These are phyloP conservation scores for Spodoptera litura DNA, from an alignment of 1,140 invertebrate species.

Conservation along the genomic window DNA sequence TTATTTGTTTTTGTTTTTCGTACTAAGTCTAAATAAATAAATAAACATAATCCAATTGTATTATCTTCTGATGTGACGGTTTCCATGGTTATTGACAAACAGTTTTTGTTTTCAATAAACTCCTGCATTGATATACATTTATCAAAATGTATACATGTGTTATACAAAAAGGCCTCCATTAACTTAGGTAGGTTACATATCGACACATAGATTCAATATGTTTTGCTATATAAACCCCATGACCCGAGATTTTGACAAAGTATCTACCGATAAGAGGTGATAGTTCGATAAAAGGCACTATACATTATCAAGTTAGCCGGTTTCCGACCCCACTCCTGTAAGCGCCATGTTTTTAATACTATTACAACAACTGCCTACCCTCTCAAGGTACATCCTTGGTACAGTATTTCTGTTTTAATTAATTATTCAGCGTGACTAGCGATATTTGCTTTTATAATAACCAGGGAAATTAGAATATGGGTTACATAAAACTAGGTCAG, in stretches of 20 bases:
- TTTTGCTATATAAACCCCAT: neutral
- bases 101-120: too few relatives aligned
- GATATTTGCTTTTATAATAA: conserved; percentile 13
- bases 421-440: conserved; percentile 33
- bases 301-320: neutral
- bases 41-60: too few relatives aligned
- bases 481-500: conserved; percentile 21
- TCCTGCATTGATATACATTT: too few relatives aligned
- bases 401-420: conserved; percentile 15
- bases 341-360: neutral
- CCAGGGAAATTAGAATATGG: conserved; percentile 1
- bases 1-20: too few relatives aligned
- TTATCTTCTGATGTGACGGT: too few relatives aligned
- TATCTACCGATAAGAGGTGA: neutral
- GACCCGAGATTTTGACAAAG: neutral
- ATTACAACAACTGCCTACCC: neutral
- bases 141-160: too few relatives aligned
- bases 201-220: neutral
- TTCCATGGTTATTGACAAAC: too few relatives aligned
- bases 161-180: too few relatives aligned
- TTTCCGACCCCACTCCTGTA: neutral
- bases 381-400: neutral
- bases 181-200: too few relatives aligned
- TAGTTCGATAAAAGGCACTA: conserved; percentile 24
- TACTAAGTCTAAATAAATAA: too few relatives aligned